phyloP scores from a whole-genome alignment of 2,797 vertebrate species.

The Neopelma chrysocephalum region DNA sequence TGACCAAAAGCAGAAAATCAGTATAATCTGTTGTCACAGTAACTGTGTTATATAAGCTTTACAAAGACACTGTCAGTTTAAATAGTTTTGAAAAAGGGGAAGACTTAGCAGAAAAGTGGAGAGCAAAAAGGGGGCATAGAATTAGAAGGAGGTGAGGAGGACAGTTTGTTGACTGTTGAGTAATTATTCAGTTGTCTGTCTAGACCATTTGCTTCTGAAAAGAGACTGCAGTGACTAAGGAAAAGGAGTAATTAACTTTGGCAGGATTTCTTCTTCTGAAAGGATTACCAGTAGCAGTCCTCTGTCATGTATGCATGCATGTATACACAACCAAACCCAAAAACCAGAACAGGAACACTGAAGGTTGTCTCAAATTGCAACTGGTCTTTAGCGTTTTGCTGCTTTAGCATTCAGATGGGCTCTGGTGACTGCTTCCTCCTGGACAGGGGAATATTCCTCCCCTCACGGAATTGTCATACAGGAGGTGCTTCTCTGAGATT shows the following conservation, averaged over 20 bases:
- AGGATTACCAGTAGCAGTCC: neutral
- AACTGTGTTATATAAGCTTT: neutral
- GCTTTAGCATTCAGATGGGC: neutral
- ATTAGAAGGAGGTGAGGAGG: neutral
- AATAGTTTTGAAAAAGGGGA: neutral
- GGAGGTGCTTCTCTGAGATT: neutral
- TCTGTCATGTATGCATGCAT: neutral
- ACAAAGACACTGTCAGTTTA: neutral
- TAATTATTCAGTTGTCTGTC: neutral
- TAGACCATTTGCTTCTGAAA: neutral
- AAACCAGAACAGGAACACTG: neutral
- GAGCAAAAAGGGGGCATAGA: neutral
- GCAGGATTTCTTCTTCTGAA: neutral
- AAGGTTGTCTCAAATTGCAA: neutral
- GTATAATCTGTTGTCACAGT: neutral
- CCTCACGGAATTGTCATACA: neutral
- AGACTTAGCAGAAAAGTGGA: neutral
- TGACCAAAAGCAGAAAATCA: neutral
- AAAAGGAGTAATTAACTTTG: neutral
- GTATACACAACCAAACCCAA: rapidly evolving
- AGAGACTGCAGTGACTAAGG: neutral
- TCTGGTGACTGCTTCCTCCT: neutral
- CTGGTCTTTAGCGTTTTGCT: neutral
- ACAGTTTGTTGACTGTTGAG: neutral
- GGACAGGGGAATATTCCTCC: neutral